These are phyloP conservation scores for Bactericera cockerelli DNA, from an alignment of 1,140 invertebrate genomes.

Conservation along the genomic window DNA sequence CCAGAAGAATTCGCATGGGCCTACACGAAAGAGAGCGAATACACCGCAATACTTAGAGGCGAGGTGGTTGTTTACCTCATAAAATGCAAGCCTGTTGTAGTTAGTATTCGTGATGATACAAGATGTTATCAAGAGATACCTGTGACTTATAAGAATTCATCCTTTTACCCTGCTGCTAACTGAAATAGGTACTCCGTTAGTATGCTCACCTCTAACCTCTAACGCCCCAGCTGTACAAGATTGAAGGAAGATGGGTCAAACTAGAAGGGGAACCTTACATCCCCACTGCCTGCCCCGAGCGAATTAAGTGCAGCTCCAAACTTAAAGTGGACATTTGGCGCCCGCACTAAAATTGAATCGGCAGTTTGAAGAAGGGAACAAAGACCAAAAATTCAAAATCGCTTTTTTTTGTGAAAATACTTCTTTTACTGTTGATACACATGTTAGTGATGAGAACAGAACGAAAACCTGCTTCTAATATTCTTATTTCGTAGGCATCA, in stretches of 20 bases:
- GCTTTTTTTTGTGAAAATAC: no score
- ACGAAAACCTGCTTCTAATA: no score
- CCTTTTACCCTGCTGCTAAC: not conserved
- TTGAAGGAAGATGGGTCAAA: not conserved
- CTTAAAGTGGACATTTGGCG: not conserved
- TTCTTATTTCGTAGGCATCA: no score
- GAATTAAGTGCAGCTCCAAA: not conserved
- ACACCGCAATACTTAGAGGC: not conserved
- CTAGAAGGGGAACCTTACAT: not conserved
- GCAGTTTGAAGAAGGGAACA: no score
- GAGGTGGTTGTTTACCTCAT: constrained; percentile 4
- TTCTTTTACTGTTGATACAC: no score
- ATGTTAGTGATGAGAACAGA: no score
- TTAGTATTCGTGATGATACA: not conserved
- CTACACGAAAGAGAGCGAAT: not conserved
- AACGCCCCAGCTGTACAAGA: not conserved
- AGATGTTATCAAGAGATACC: not conserved
- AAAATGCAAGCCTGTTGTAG: no score
- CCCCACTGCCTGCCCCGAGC: not conserved
- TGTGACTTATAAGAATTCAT: not conserved
- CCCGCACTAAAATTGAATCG: no score
- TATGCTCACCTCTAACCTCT: not conserved
- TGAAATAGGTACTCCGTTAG: not conserved
- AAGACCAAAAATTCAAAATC: no score
- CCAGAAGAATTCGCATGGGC: constrained; percentile 11